Evolutionary conservation across 2,888 invertebrate species (phyloP).

Genomic region (Nudaria mundana): DNA sequence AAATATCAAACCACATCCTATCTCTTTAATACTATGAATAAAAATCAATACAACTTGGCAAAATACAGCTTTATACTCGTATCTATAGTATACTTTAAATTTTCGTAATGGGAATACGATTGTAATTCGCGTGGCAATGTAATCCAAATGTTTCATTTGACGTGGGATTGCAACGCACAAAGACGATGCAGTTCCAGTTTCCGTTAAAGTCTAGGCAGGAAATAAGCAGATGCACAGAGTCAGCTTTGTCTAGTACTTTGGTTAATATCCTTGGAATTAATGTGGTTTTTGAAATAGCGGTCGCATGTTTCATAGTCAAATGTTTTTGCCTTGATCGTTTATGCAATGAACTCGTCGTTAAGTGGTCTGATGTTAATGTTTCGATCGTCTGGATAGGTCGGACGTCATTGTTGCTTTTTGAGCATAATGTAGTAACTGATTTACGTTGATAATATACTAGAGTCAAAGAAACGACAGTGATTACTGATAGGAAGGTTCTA

Average conservation of each 20-base stretch:
- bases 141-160: constrained; percentile 30
- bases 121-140: constrained; percentile 17
- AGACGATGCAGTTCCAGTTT: constrained; percentile 49
- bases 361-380: constrained; percentile 21
- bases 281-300: constrained; percentile 26
- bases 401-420: constrained; percentile 15
- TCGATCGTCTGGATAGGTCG: constrained; percentile 8
- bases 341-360: constrained; percentile 20
- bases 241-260: constrained; percentile 52
- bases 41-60: constrained; percentile 15
- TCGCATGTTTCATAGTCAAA: constrained; percentile 6
- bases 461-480: not conserved
- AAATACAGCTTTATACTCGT: constrained; percentile 12
- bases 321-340: constrained; percentile 18
- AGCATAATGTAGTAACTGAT: not conserved
- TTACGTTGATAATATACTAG: not conserved
- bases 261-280: constrained; percentile 34
- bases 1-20: constrained; percentile 27
- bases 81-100: constrained; percentile 18
- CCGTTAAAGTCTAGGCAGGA: constrained; percentile 71
- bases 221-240: constrained; percentile 61
- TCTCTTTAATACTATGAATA: constrained; percentile 25
- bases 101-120: constrained; percentile 11
- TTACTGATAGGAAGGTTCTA: not conserved
- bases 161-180: constrained; percentile 38